Evolutionary conservation across 2,797 vertebrate genomes (phyloP).

Genomic region (Pampus argenteus): DNA sequence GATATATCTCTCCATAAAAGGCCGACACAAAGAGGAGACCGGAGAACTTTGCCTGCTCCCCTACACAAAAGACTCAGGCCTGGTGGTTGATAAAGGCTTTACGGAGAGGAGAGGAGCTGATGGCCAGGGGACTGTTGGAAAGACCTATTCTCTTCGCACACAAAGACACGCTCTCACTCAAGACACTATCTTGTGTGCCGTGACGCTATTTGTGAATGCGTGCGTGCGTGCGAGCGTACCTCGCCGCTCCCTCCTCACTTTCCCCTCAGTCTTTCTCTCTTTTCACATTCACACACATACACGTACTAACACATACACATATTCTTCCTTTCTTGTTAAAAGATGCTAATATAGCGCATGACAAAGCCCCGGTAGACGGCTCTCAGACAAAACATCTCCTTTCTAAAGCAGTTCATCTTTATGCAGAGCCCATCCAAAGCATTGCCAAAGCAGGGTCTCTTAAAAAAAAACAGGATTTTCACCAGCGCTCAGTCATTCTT

Average conservation of each 20-base stretch:
- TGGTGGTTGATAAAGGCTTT: slow-evolving; percentile 77
- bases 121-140: slow-evolving; percentile 66
- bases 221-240: slow-evolving; percentile 3
- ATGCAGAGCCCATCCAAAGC: slow-evolving; percentile 67
- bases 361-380: slow-evolving; percentile 73
- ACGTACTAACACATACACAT: slow-evolving; percentile 33
- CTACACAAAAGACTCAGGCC: slow-evolving; percentile 74
- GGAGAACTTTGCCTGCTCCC: slow-evolving; percentile 58
- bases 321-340: slow-evolving; percentile 67
- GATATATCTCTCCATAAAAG: slow-evolving; percentile 83
- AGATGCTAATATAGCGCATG: slow-evolving; percentile 75
- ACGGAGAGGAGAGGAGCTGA: slow-evolving; percentile 69
- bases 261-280: slow-evolving; percentile 24
- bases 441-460: slow-evolving; percentile 48
- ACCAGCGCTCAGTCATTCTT: slow-evolving; percentile 59
- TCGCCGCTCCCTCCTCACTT: slow-evolving; percentile 12
- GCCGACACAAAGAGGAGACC: slow-evolving; percentile 74
- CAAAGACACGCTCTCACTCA: slow-evolving; percentile 78
- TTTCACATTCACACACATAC: slow-evolving; percentile 32
- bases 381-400: slow-evolving; percentile 72
- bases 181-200: slow-evolving; percentile 73
- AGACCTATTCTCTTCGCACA: slow-evolving; percentile 78
- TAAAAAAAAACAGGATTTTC: slow-evolving; percentile 66
- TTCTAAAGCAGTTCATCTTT: slow-evolving; percentile 72
- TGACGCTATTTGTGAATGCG: slow-evolving; percentile 63